A percentile compares a stretch with the other conserved stretches of the same genome.
Conservation (phyloP, 2,888 invertebrate species). For the Oxystoma pomonae region DNA sequence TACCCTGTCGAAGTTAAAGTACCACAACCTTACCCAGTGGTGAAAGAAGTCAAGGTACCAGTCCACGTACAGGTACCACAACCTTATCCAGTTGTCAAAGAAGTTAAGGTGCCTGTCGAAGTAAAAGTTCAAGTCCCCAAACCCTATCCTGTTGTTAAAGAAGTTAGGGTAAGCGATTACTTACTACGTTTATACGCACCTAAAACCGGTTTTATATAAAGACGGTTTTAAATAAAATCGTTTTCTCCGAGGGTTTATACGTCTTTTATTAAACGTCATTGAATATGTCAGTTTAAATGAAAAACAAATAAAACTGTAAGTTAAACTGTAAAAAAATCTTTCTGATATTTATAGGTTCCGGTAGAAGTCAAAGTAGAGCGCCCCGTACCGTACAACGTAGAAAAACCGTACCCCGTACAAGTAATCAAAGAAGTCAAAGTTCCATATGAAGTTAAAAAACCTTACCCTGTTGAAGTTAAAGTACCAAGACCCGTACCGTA, state of each 20-base stretch:
- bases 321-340: no score
- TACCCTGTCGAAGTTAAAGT: slow-evolving; percentile 67
- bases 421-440: slow-evolving; percentile 63
- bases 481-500: slow-evolving; percentile 50
- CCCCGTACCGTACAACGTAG: slow-evolving; percentile 30
- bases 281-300: no score
- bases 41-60: slow-evolving; percentile 27
- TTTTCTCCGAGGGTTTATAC: no score
- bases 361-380: slow-evolving; percentile 16
- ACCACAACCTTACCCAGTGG: slow-evolving; percentile 27
- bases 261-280: no score
- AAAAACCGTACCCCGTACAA: slow-evolving; percentile 59
- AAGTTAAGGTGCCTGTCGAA: slow-evolving; percentile 64
- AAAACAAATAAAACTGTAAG: no score
- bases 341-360: no score
- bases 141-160: slow-evolving; percentile 64
- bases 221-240: no score
- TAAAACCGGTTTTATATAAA: no score
- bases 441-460: slow-evolving; percentile 52
- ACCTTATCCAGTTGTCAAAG: slow-evolving; percentile 66
- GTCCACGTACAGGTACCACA: slow-evolving; percentile 51
- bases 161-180: slow-evolving; percentile 44
- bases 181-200: no score
- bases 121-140: slow-evolving; percentile 60
- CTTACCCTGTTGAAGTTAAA: slow-evolving; percentile 58